Evolutionary conservation across 2,797 vertebrate genomes (phyloP).

Genomic region (Neomorphus geoffroyi): DNA sequence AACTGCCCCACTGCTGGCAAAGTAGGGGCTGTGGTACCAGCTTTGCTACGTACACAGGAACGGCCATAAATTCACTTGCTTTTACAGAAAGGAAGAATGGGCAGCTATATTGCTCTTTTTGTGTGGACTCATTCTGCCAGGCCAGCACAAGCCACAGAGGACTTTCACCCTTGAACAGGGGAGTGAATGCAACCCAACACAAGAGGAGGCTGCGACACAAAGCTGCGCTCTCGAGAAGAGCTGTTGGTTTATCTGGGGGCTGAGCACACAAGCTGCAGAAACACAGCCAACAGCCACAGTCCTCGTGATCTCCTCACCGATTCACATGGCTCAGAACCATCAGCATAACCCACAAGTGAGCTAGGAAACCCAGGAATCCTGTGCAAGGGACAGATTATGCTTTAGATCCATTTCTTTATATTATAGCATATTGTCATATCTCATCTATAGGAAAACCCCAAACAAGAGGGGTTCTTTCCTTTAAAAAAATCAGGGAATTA

Average conservation of each 20-base stretch:
- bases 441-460: not conserved
- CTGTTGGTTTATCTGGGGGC: not conserved
- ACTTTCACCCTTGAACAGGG: not conserved
- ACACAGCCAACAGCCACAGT: not conserved
- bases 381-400: not conserved
- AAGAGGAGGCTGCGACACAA: not conserved
- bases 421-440: not conserved
- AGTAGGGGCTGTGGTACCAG: slow-evolving; percentile 18
- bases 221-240: not conserved
- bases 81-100: not conserved
- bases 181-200: not conserved
- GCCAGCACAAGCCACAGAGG: not conserved
- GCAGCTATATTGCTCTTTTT: not conserved
- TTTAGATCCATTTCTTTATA: not conserved
- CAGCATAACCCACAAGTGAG: not conserved
- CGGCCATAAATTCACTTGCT: not conserved
- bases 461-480: not conserved
- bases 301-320: not conserved
- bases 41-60: not conserved
- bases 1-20: not conserved
- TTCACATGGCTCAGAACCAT: not conserved
- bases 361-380: not conserved
- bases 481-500: not conserved
- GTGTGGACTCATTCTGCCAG: not conserved
- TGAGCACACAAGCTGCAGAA: not conserved